Evolutionary conservation across 1,140 invertebrate genomes (phyloP).

Genomic region (Lordiphosa clarofinis): DNA sequence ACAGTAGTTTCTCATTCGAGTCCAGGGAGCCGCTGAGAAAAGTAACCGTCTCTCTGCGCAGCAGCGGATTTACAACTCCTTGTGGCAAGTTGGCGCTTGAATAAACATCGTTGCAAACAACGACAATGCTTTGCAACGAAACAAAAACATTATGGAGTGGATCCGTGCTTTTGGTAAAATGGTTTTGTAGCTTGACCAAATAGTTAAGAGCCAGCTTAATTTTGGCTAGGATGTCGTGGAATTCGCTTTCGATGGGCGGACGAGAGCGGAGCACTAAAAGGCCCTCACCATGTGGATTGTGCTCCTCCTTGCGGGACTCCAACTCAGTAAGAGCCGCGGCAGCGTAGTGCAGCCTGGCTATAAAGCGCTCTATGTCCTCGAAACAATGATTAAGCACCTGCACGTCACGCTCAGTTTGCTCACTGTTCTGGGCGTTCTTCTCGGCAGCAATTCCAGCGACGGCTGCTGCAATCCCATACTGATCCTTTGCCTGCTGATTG

Average conservation of each 20-base stretch:
- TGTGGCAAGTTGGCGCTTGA: slow-evolving; percentile 47
- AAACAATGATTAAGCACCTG: slow-evolving; percentile 74
- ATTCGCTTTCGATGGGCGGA: slow-evolving; percentile 69
- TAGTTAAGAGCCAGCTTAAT: slow-evolving; percentile 63
- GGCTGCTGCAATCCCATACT: slow-evolving; percentile 69
- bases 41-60: slow-evolving; percentile 58
- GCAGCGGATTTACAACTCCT: slow-evolving; percentile 61
- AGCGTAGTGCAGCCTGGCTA: slow-evolving; percentile 69
- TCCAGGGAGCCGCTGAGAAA: slow-evolving; percentile 49
- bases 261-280: slow-evolving; percentile 61
- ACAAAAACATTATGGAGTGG: slow-evolving; percentile 67
- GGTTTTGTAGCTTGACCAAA: slow-evolving; percentile 58
- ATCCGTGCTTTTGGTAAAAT: slow-evolving; percentile 53
- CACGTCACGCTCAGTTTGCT: slow-evolving; percentile 65
- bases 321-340: slow-evolving; percentile 66
- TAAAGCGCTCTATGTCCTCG: slow-evolving; percentile 71
- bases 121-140: slow-evolving; percentile 62
- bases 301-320: slow-evolving; percentile 60
- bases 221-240: slow-evolving; percentile 69
- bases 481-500: slow-evolving; percentile 65
- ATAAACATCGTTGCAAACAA: slow-evolving; percentile 70
- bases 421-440: slow-evolving; percentile 62
- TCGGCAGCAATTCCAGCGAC: slow-evolving; percentile 60
- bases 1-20: slow-evolving; percentile 53
- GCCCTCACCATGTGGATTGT: slow-evolving; percentile 71